These are phyloP conservation scores for Scleropages formosus DNA, from an alignment of 2,797 vertebrate genomes.

Conservation along the genomic window DNA sequence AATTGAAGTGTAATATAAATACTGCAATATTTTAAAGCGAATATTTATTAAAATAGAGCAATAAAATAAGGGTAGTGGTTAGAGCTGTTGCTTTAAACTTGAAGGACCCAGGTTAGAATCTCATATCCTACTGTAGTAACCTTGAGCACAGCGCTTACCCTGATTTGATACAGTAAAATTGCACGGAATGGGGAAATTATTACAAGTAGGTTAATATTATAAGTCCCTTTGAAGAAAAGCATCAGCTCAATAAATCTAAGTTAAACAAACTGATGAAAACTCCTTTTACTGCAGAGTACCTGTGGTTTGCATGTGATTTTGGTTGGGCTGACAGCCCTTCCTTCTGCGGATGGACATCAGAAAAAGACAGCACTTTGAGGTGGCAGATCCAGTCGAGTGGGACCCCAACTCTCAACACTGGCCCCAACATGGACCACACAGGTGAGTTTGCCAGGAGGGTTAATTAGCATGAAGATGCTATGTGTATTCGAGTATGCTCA, in stretches of 20 bases:
- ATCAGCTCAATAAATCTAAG: neutral
- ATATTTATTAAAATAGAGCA: no score
- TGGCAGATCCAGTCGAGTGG: constrained; percentile 89
- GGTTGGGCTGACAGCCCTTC: constrained; percentile 89
- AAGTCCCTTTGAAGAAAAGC: neutral
- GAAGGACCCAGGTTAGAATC: no score
- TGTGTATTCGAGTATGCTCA: neutral
- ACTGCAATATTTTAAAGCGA: no score
- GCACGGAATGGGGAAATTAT: no score
- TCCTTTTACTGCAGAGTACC: constrained; percentile 26
- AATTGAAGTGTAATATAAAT: no score
- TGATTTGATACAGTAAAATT: no score
- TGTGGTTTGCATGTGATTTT: constrained; percentile 90
- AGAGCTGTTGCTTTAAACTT: no score
- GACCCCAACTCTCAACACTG: constrained; percentile 86
- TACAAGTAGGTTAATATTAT: no score
- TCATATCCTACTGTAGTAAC: no score
- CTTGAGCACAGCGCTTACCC: no score
- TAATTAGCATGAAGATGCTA: neutral
- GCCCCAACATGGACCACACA: constrained; percentile 93
- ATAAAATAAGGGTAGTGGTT: no score
- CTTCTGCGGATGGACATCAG: constrained; percentile 91
- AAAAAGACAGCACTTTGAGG: constrained; percentile 79
- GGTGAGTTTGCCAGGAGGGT: constrained; percentile 78
- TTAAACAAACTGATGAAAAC: neutral